Percentiles rank a stretch among this genome's conserved stretches.
Conservation (phyloP, 2,888 invertebrate genomes). For the Agrochola macilenta region DNA sequence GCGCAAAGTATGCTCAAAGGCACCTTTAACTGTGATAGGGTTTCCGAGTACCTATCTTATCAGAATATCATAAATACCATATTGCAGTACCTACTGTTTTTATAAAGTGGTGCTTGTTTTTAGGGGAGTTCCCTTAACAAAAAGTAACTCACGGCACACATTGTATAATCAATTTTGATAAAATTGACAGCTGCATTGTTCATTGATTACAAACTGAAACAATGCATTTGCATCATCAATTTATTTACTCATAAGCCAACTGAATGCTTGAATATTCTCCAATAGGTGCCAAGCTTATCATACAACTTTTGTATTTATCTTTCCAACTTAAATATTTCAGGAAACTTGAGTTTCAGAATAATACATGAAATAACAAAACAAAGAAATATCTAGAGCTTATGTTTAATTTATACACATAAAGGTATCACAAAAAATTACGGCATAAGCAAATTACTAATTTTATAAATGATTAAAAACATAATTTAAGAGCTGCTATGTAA, state of each 20-base stretch:
- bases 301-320: background rate
- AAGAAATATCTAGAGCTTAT: constrained; percentile 37
- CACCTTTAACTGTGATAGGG: background rate
- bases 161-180: background rate
- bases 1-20: background rate
- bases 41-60: background rate
- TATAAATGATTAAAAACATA: background rate
- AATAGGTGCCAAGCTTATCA: background rate
- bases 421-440: background rate
- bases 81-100: background rate
- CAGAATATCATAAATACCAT: constrained; percentile 5
- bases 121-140: constrained; percentile 23
- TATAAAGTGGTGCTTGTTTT: background rate
- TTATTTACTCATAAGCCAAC: background rate
- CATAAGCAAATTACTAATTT: background rate
- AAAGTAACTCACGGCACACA: background rate
- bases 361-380: constrained; percentile 27
- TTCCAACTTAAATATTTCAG: background rate
- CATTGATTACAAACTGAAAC: background rate
- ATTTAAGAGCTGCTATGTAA: background rate
- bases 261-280: background rate
- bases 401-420: background rate
- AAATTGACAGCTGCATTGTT: constrained; percentile 17
- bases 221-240: constrained; percentile 11
- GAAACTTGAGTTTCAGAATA: background rate